phyloP scores from a whole-genome alignment of 2,113 vertebrate species.

The Hydropotes inermis region DNA sequence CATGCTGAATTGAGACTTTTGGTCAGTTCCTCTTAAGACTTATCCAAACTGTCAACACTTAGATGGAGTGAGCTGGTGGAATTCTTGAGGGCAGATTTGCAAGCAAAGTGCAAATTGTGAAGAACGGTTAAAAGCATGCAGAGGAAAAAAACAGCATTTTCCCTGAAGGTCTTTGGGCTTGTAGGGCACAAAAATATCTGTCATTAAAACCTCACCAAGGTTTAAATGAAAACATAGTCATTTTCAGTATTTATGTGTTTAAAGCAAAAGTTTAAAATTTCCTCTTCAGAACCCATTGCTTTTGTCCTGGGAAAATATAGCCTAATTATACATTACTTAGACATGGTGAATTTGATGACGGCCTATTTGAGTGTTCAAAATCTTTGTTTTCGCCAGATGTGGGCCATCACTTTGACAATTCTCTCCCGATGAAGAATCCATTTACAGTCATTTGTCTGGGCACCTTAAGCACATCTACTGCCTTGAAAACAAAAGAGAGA shows the following conservation, averaged over 20 bases:
- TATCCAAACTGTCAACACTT: not conserved
- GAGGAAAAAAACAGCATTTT: not conserved
- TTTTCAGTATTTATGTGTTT: not conserved
- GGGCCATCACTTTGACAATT: not conserved
- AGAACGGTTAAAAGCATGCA: not conserved
- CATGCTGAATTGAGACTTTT: fast-evolving
- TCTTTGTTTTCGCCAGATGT: not conserved
- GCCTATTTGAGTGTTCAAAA: not conserved
- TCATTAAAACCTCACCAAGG: not conserved
- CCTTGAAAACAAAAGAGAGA: not conserved
- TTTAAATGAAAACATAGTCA: not conserved
- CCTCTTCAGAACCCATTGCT: not conserved
- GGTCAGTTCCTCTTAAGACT: fast-evolving
- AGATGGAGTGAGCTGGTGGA: too few relatives aligned
- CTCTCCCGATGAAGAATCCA: not conserved
- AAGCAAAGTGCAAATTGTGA: too few relatives aligned
- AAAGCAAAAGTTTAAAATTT: not conserved
- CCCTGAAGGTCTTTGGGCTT: fast-evolving
- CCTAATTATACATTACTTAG: not conserved
- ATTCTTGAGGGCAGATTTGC: not conserved
- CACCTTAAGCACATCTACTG: not conserved
- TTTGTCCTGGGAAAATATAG: not conserved
- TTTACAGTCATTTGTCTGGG: not conserved
- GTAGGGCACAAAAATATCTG: not conserved
- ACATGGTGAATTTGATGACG: not conserved